phyloP scores from a whole-genome alignment of 1,140 invertebrate genomes.

The Apis dorsata region DNA sequence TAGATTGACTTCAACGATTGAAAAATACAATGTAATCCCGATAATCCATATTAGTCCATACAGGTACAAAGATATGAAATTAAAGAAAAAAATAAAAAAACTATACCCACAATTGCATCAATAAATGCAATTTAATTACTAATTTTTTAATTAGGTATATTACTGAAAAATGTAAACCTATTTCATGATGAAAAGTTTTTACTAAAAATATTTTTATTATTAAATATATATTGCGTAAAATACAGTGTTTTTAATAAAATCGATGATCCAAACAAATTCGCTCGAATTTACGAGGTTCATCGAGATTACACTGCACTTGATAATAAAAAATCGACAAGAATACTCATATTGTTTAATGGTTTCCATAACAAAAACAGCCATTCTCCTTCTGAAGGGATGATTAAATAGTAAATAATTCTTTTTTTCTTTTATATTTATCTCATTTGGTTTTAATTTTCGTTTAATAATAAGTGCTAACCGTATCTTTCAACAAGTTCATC shows the following conservation, averaged over 20 bases:
- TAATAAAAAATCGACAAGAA: slow-evolving; percentile 56
- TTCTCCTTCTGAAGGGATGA: slow-evolving; percentile 52
- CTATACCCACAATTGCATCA: not conserved
- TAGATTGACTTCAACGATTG: slow-evolving; percentile 33
- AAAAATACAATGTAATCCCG: slow-evolving; percentile 38
- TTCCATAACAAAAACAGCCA: slow-evolving; percentile 57
- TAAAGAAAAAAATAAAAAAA: not conserved
- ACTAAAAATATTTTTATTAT: slow-evolving; percentile 37
- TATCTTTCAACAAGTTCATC: slow-evolving; percentile 68
- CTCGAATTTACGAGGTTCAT: not conserved
- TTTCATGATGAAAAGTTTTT: not conserved
- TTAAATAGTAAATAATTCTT: slow-evolving; percentile 61
- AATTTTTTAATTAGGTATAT: not conserved
- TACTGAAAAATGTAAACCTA: not conserved
- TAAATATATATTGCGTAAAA: slow-evolving; percentile 4
- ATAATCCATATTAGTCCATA: not conserved
- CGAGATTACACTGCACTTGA: slow-evolving; percentile 41
- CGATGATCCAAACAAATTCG: slow-evolving; percentile 10
- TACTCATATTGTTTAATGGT: slow-evolving; percentile 58
- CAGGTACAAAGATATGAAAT: not conserved
- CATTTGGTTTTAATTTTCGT: slow-evolving; percentile 58
- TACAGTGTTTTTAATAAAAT: slow-evolving; percentile 23
- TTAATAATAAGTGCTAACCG: slow-evolving; percentile 61
- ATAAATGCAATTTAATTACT: not conserved
- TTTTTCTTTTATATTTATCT: slow-evolving; percentile 60